A percentile compares a stretch with the other conserved stretches of the same genome.
These are phyloP conservation scores for Porites evermanni DNA, from an alignment of 92 coral and sea anemone genomes.

Conservation along the genomic window DNA sequence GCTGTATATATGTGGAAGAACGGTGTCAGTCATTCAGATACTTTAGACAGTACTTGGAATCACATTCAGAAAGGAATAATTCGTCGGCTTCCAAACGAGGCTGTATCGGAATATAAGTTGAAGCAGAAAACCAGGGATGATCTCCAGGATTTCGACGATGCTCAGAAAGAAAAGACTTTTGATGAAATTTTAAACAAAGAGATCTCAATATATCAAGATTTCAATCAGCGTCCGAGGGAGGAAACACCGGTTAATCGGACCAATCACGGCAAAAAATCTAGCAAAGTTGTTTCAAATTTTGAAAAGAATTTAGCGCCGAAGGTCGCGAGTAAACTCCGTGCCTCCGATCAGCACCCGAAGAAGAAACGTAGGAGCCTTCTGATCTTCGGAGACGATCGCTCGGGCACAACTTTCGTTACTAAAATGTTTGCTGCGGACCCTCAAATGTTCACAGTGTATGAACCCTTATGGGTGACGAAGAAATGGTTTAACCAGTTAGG, in stretches of 20 bases:
- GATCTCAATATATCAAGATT: not conserved
- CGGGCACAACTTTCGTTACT: constrained; percentile 50
- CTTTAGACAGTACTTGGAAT: not conserved
- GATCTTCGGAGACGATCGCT: constrained; percentile 57
- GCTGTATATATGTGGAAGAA: not conserved
- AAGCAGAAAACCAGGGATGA: not conserved
- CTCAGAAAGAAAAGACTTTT: not conserved
- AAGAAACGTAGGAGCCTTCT: constrained; percentile 44
- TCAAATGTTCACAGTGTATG: constrained; percentile 48
- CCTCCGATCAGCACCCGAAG: constrained; percentile 17
- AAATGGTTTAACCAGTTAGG: constrained; percentile 3
- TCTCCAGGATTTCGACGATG: not conserved
- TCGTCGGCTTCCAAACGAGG: not conserved
- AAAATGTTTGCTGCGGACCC: constrained; percentile 48
- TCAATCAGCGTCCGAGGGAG: not conserved
- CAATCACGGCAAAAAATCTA: not conserved
- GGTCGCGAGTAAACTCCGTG: not conserved
- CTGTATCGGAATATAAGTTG: not conserved
- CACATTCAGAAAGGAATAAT: not conserved
- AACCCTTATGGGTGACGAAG: constrained; percentile 53
- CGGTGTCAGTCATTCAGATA: not conserved
- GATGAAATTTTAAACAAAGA: not conserved
- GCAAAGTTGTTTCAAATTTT: not conserved
- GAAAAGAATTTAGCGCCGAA: not conserved
- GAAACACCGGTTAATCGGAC: too few relatives aligned